phyloP scores from a whole-genome alignment of 2,113 vertebrate genomes.

The Grus americana region DNA sequence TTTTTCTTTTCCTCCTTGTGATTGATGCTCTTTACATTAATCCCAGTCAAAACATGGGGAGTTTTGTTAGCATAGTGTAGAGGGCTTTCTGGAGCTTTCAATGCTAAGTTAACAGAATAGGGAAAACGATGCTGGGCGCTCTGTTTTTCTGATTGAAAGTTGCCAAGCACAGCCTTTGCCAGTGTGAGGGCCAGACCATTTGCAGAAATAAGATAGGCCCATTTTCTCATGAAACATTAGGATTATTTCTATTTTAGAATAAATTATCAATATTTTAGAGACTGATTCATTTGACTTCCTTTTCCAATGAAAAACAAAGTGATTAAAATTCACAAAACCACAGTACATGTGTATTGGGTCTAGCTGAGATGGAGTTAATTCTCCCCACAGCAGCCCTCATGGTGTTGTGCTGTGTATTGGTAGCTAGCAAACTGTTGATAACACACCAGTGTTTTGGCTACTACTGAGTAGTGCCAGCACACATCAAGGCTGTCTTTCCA shows the following conservation, averaged over 20 bases:
- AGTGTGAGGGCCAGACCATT: neutral
- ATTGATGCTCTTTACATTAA: neutral
- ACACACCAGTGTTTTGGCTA: too few species aligned
- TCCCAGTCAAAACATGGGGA: neutral
- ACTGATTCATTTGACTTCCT: neutral
- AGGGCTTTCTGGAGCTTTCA: neutral
- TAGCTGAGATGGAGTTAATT: too few species aligned
- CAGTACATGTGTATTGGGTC: too few species aligned
- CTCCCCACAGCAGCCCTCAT: too few species aligned
- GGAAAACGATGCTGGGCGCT: neutral
- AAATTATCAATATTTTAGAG: neutral
- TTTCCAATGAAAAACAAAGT: neutral
- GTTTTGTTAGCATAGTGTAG: too few species aligned
- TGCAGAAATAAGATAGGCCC: neutral
- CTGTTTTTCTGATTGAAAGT: neutral
- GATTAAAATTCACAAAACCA: neutral
- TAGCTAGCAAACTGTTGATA: too few species aligned
- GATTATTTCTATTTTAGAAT: neutral
- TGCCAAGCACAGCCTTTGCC: neutral
- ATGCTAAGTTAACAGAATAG: neutral
- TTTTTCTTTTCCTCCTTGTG: neutral
- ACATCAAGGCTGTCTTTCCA: too few species aligned
- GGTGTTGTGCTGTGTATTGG: too few species aligned
- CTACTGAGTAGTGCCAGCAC: too few species aligned
- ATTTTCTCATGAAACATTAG: neutral